Conservation (phyloP, 2,113 vertebrate genomes). For the Xenopus laevis region DNA sequence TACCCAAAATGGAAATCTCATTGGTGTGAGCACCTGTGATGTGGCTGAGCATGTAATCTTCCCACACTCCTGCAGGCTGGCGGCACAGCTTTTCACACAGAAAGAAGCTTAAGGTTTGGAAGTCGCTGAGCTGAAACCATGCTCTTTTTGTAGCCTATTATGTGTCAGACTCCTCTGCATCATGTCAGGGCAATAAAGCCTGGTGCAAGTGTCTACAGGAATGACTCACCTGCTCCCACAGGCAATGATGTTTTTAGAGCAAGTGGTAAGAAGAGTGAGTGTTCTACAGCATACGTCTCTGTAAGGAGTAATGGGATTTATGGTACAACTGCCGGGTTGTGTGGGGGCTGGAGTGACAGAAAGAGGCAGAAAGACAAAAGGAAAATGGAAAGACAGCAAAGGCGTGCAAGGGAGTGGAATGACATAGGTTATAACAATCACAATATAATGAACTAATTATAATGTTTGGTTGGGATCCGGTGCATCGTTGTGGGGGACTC, state of each 20-base stretch:
- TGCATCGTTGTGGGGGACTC: no score
- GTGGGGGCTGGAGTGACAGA: no score
- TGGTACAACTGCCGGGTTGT: no score
- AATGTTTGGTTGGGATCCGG: no score
- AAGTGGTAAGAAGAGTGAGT: background rate
- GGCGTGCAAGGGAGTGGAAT: no score
- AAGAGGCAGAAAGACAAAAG: no score
- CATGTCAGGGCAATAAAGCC: background rate
- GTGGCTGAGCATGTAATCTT: constrained; percentile 3
- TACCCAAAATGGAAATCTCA: background rate
- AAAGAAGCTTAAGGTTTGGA: background rate
- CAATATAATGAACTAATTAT: no score
- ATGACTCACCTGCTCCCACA: constrained; percentile 3
- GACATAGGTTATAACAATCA: no score
- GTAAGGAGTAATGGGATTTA: background rate
- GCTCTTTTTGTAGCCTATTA: background rate
- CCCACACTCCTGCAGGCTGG: background rate
- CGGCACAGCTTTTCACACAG: background rate
- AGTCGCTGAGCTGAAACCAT: background rate
- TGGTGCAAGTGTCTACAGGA: background rate
- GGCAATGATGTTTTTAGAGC: background rate
- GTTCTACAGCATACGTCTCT: background rate
- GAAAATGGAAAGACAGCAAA: no score
- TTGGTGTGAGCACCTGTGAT: background rate
- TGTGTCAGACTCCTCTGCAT: constrained; percentile 4